Percentiles rank a stretch among this genome's conserved stretches.
These are phyloP conservation scores for Sinohyriopsis cumingii DNA, from an alignment of 2,888 invertebrate species.

Conservation along the genomic window DNA sequence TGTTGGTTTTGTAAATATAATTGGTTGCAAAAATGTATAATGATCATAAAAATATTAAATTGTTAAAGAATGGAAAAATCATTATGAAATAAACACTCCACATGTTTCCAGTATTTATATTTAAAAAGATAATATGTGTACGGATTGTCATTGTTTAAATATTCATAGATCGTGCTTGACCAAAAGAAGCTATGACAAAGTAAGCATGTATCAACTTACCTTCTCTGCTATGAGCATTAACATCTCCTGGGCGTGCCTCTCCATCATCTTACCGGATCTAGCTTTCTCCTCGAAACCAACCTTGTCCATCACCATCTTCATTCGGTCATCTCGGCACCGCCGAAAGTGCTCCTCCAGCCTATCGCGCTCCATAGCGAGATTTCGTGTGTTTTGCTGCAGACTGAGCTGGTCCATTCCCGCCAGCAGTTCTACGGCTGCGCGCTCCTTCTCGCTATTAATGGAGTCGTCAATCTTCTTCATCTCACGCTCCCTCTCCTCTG, in stretches of 20 bases:
- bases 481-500: slow-evolving; percentile 63
- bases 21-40: too few relatives aligned
- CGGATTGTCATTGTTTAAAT: background rate
- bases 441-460: slow-evolving; percentile 55
- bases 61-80: too few relatives aligned
- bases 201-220: slow-evolving; percentile 27
- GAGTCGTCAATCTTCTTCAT: slow-evolving; percentile 57
- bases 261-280: slow-evolving; percentile 66
- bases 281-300: slow-evolving; percentile 67
- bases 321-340: slow-evolving; percentile 52
- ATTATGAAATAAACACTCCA: too few relatives aligned
- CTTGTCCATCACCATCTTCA: slow-evolving; percentile 58
- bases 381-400: slow-evolving; percentile 42
- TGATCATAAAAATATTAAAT: too few relatives aligned
- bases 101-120: too few relatives aligned
- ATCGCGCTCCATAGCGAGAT: slow-evolving; percentile 54
- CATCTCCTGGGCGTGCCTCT: slow-evolving; percentile 68
- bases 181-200: background rate
- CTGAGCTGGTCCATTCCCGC: slow-evolving; percentile 53
- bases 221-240: slow-evolving; percentile 66
- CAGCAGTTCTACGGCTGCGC: slow-evolving; percentile 59
- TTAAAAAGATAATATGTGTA: too few relatives aligned
- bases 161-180: background rate
- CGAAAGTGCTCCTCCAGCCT: slow-evolving; percentile 65
- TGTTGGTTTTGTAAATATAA: too few relatives aligned